Evolutionary conservation across 2,797 vertebrate genomes (phyloP).

Genomic region (Oreochromis grahami): DNA sequence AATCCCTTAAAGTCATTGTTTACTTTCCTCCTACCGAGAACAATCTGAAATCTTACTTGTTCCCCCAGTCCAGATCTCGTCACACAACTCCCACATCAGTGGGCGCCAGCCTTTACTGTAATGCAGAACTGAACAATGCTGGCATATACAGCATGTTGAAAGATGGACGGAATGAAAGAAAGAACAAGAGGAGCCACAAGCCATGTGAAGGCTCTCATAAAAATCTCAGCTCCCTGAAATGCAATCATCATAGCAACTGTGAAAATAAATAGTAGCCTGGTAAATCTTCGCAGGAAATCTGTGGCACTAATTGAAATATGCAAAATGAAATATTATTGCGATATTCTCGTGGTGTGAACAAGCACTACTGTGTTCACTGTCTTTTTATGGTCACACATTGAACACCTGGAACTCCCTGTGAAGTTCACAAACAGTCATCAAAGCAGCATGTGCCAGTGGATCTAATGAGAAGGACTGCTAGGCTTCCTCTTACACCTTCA

Average conservation of each 20-base stretch:
- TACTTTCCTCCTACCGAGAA: background rate
- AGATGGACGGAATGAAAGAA: slow-evolving; percentile 53
- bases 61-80: background rate
- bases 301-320: background rate
- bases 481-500: slow-evolving; percentile 58
- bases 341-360: slow-evolving; percentile 29
- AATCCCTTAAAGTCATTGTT: background rate
- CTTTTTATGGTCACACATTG: slow-evolving; percentile 26
- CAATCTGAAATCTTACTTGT: background rate
- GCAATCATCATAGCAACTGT: slow-evolving; percentile 20
- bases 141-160: slow-evolving; percentile 32
- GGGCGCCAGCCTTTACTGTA: slow-evolving; percentile 28
- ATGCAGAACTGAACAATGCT: slow-evolving; percentile 45
- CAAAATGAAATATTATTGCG: background rate
- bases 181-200: slow-evolving; percentile 38
- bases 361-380: slow-evolving; percentile 35
- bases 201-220: slow-evolving; percentile 35
- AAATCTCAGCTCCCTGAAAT: slow-evolving; percentile 29
- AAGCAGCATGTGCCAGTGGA: slow-evolving; percentile 24
- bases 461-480: slow-evolving; percentile 49
- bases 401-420: slow-evolving; percentile 44
- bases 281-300: slow-evolving; percentile 10
- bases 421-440: slow-evolving; percentile 38
- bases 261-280: background rate
- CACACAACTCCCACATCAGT: slow-evolving; percentile 53